Conservation (phyloP, 2,113 vertebrate species). For the Aplodontia rufa region DNA sequence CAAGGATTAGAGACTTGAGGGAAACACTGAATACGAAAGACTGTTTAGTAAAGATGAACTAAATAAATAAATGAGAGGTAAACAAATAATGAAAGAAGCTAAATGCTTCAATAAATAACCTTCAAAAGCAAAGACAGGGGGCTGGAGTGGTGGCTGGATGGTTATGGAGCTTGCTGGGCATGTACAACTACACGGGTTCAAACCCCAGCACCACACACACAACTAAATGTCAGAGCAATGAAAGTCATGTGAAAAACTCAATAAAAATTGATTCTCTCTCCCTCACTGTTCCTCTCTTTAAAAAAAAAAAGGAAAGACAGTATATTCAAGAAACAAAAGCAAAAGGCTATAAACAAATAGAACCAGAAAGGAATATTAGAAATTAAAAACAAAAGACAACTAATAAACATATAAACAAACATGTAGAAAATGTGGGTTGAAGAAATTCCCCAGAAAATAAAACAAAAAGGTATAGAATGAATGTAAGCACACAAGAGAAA, state of each 20-base stretch:
- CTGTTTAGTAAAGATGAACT: not conserved
- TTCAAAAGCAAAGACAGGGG: not conserved
- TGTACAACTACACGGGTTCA: too few species aligned
- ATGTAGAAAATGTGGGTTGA: not conserved
- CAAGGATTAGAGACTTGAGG: not conserved
- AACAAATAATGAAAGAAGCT: not conserved
- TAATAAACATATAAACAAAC: not conserved
- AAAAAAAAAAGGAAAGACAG: too few species aligned
- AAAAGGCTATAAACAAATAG: not conserved
- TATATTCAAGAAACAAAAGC: not conserved
- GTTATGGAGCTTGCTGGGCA: too few species aligned
- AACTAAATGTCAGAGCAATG: too few species aligned
- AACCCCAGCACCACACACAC: too few species aligned
- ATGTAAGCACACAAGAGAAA: not conserved
- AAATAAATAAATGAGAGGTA: not conserved
- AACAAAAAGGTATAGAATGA: not conserved
- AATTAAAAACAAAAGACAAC: not conserved
- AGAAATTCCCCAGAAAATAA: not conserved
- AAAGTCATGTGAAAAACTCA: too few species aligned
- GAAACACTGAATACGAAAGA: not conserved
- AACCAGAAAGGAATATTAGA: not conserved
- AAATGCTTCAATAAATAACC: not conserved
- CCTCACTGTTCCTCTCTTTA: too few species aligned
- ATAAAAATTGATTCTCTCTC: too few species aligned
- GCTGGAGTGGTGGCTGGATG: too few species aligned